Conservation (phyloP, 1,140 invertebrate genomes). For the Brachionus plicatilis region DNA sequence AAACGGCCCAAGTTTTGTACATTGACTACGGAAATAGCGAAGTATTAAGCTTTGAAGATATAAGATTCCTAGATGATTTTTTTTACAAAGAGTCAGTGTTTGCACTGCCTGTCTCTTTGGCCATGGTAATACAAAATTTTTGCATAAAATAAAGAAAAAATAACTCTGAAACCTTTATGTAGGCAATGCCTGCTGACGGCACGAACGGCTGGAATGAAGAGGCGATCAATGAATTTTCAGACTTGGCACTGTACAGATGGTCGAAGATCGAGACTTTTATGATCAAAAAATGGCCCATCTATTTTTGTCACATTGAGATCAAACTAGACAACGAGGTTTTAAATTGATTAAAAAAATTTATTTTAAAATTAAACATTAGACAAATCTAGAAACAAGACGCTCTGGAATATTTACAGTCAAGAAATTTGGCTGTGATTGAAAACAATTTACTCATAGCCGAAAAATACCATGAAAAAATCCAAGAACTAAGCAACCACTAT, state of each 20-base stretch:
- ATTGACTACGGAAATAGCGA: conserved; percentile 21
- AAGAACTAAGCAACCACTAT: background rate
- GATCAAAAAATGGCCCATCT: background rate
- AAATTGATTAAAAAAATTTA: background rate
- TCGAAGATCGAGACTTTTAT: background rate
- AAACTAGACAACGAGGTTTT: background rate
- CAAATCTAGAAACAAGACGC: background rate
- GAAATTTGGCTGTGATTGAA: background rate
- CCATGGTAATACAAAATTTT: background rate
- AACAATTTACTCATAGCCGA: background rate
- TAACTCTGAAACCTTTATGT: background rate
- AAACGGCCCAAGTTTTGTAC: background rate
- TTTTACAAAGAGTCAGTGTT: conserved; percentile 7
- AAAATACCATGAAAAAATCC: background rate
- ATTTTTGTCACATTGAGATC: background rate
- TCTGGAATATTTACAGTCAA: background rate
- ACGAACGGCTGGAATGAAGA: background rate
- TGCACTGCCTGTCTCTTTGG: background rate
- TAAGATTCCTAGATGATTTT: background rate
- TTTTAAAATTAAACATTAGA: background rate
- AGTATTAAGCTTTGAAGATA: background rate
- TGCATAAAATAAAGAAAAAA: background rate
- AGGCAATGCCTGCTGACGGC: background rate
- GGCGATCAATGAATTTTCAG: background rate
- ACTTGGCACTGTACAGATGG: background rate